Conservation (phyloP, 2,113 vertebrate genomes). For the Muscicapa adusta region DNA sequence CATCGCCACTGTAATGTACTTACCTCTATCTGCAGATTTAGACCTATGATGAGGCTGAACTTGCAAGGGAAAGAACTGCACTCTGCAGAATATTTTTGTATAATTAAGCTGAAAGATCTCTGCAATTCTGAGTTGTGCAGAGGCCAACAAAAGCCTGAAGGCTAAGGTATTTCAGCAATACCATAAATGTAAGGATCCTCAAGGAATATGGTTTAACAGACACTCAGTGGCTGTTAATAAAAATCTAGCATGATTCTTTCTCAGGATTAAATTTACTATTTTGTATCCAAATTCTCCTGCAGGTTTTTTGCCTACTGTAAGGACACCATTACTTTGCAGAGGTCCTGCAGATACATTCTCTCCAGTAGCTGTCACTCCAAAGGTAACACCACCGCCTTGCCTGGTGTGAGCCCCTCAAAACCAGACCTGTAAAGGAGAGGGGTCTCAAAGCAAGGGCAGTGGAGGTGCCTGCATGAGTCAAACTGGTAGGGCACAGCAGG, state of each 20-base stretch:
- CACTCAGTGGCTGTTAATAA: neutral
- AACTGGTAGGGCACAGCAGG: neutral
- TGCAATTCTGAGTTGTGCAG: neutral
- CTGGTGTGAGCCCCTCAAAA: neutral
- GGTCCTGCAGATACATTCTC: neutral
- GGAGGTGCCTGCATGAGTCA: neutral
- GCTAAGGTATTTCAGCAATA: neutral
- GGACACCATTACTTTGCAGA: neutral
- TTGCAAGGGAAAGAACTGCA: slow-evolving; percentile 12
- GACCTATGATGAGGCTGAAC: neutral
- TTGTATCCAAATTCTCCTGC: neutral
- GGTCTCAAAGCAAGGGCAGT: neutral
- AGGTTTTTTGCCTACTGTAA: neutral
- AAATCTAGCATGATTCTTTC: neutral
- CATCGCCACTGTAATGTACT: slow-evolving; percentile 58
- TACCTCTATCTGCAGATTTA: slow-evolving; percentile 62
- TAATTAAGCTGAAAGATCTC: slow-evolving; percentile 63
- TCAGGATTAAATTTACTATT: neutral
- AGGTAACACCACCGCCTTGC: neutral
- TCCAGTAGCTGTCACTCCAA: neutral
- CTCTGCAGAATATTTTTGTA: slow-evolving; percentile 39
- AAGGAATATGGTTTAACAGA: neutral
- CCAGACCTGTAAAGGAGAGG: neutral
- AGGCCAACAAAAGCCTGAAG: neutral
- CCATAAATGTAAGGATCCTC: neutral